phyloP scores from a whole-genome alignment of 2,888 invertebrate species.

The Lottia gigantea region DNA sequence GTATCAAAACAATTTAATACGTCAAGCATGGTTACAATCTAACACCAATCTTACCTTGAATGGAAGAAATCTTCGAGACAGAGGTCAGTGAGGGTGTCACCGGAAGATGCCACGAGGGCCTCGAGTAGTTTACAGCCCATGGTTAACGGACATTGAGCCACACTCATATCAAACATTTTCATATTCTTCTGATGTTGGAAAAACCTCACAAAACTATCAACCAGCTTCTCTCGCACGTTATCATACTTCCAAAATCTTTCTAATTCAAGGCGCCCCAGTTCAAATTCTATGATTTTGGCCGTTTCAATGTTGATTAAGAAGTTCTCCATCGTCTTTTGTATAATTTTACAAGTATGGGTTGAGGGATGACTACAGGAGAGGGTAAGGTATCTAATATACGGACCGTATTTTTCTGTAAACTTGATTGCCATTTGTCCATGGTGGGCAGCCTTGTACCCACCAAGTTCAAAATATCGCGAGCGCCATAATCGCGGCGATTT shows the following conservation, averaged over 20 bases:
- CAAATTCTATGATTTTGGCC: slow-evolving; percentile 43
- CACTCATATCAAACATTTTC: slow-evolving; percentile 46
- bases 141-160: slow-evolving; percentile 37
- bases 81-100: slow-evolving; percentile 40
- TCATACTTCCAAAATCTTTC: slow-evolving; percentile 57
- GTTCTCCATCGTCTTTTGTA: slow-evolving; percentile 46
- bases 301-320: slow-evolving; percentile 42
- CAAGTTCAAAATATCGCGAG: slow-evolving; percentile 39
- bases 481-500: slow-evolving; percentile 34
- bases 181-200: slow-evolving; percentile 43
- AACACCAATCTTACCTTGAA: slow-evolving; percentile 11
- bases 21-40: too few species aligned
- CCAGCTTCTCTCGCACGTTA: slow-evolving; percentile 42
- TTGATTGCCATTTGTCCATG: slow-evolving; percentile 38
- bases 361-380: slow-evolving; percentile 52
- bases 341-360: slow-evolving; percentile 45
- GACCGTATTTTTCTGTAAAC: slow-evolving; percentile 46
- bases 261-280: slow-evolving; percentile 45
- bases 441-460: slow-evolving; percentile 37
- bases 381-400: slow-evolving; percentile 40
- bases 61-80: slow-evolving; percentile 57
- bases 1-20: too few species aligned
- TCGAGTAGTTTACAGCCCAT: slow-evolving; percentile 49
- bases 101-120: slow-evolving; percentile 41
- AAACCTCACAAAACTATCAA: slow-evolving; percentile 45